Percentiles rank a stretch among this genome's conserved stretches.
Evolutionary conservation across 2,797 vertebrate genomes (phyloP).

Genomic region (Hippocampus kuda): DNA sequence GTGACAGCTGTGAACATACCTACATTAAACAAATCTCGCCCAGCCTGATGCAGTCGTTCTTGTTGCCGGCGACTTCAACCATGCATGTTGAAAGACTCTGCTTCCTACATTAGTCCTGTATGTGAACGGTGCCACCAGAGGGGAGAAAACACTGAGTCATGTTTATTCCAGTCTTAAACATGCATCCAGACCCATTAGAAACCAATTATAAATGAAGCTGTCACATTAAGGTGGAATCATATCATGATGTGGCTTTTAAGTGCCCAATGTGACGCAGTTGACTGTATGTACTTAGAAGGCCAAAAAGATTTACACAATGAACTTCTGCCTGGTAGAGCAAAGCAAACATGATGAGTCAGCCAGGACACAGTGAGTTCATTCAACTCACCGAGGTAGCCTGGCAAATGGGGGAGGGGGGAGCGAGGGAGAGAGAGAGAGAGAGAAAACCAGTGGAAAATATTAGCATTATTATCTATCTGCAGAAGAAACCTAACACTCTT

Average conservation of each 20-base stretch:
- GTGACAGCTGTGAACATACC: too few relatives aligned
- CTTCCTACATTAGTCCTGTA: too few relatives aligned
- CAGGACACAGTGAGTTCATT: slow-evolving; percentile 33
- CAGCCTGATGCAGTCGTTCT: too few relatives aligned
- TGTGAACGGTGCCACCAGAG: too few relatives aligned
- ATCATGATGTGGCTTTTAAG: neutral
- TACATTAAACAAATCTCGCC: too few relatives aligned
- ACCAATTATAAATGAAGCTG: neutral
- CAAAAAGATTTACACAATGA: neutral
- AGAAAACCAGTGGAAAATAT: neutral
- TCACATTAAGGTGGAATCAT: neutral
- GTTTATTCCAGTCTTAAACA: too few relatives aligned
- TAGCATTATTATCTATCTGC: slow-evolving; percentile 4
- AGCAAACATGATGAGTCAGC: slow-evolving; percentile 21
- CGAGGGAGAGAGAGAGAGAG: slow-evolving; percentile 5
- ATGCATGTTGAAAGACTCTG: too few relatives aligned
- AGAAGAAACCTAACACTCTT: neutral
- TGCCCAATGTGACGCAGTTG: neutral
- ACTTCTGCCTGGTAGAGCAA: neutral
- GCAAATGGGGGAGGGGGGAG: neutral
- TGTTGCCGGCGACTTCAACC: too few relatives aligned
- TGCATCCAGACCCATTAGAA: too few relatives aligned
- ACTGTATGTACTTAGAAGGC: neutral
- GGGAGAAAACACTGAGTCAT: too few relatives aligned
- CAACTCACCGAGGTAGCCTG: slow-evolving; percentile 3